Evolutionary conservation across 2,797 vertebrate species (phyloP), one percentile per base, ranked within the genome.

Genomic region (Meriones psammophilus): DNA sequence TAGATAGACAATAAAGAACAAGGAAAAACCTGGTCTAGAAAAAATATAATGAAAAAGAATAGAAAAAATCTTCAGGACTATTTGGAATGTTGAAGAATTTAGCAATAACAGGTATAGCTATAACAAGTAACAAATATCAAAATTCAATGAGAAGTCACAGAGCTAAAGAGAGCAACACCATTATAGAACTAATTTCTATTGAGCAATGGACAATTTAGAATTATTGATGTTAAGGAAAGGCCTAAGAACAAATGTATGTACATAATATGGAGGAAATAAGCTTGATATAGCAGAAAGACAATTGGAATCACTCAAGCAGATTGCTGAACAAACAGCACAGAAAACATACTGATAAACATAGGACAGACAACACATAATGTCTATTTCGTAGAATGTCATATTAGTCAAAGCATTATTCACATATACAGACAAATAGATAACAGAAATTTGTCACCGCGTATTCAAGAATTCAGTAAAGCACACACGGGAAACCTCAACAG

Each of bases 81-180:
- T 81, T 96, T 78, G 83, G 1, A 66, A 74, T 68, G 54, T 24
- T 74, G 68, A 87, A 84, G 28, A n/a, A 58, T 90, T 95, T 89
- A 88, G 26, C 81, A 90, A 74, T 60, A 62, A 94, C 33, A 83
- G n/a, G 30, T 36, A 71, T 10, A 62, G 12, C 8, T 58, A 42
- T 42, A 89, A 26, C n/a, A 86, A 58, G 24, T 20, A 74, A 26
- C 56, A 76, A 46, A 68, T 42, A 88, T 56, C 46, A 66, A 69
- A 74, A 81, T 89, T 64, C 71, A 87, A 69, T 83, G 76, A 92
- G 93, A 91, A 89, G 50, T 81, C 36, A 86, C 24, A 93, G 66
- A 91, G 39, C 50, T 73, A 84, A 87, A 66, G 71, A 78, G 9
- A 74, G 54, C 3, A 60, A 54, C 10, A 68, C 58, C 36, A 50